A percentile compares a stretch with the other conserved stretches of the same genome.
Conservation (phyloP, 2,113 vertebrate genomes). For the Phylloscopus whistleri region DNA sequence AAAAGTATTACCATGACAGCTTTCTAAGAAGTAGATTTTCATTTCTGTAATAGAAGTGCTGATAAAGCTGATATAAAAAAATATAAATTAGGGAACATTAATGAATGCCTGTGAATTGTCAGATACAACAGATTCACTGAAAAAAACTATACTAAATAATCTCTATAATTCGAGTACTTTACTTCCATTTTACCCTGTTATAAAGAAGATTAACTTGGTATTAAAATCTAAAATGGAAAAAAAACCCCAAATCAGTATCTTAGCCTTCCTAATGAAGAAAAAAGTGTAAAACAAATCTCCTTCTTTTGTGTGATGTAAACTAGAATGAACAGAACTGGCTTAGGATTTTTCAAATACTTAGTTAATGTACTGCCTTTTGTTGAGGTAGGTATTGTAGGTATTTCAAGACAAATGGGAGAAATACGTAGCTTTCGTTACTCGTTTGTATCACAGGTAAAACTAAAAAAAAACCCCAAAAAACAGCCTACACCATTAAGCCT, state of each 20-base stretch:
- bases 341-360: neutral
- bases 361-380: neutral
- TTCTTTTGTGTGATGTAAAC: neutral
- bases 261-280: neutral
- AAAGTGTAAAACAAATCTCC: neutral
- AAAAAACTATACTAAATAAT: neutral
- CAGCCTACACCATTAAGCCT: neutral
- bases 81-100: neutral
- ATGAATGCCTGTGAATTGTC: neutral
- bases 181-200: neutral
- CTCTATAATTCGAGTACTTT: neutral
- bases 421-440: neutral
- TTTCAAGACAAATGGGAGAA: neutral
- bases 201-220: slow-evolving; percentile 1
- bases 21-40: neutral
- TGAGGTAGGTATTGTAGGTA: neutral
- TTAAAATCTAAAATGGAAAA: neutral
- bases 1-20: neutral
- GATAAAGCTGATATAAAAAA: neutral
- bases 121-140: neutral
- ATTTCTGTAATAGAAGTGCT: neutral
- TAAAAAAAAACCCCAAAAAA: neutral
- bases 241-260: neutral
- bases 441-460: neutral
- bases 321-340: neutral